phyloP scores from a whole-genome alignment of 2,888 invertebrate genomes.

The Cancer borealis region DNA sequence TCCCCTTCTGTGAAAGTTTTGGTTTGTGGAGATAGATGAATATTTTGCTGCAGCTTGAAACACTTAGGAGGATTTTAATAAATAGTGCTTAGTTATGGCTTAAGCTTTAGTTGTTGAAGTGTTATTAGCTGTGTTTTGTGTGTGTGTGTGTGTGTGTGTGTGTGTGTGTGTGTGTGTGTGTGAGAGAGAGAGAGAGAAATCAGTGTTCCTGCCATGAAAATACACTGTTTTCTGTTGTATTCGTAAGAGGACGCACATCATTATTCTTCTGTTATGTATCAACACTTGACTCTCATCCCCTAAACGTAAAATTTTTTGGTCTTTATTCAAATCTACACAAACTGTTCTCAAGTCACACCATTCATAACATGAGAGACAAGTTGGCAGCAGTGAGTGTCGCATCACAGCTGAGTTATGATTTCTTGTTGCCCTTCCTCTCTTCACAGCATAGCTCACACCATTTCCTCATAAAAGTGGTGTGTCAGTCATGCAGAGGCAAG shows the following conservation, averaged over 20 bases:
- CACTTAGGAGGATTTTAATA: not conserved
- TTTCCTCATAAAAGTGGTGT: not conserved
- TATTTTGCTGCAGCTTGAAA: not conserved
- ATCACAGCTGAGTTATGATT: not conserved
- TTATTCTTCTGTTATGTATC: not conserved
- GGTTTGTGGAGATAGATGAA: not conserved
- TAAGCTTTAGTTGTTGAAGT: not conserved
- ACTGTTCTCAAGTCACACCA: not conserved
- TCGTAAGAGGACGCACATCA: not conserved
- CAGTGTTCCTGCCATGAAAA: not conserved
- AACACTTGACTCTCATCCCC: not conserved
- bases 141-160: slow-evolving; percentile 2
- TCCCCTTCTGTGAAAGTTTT: not conserved
- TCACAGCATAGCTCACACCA: not conserved
- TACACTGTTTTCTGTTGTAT: not conserved
- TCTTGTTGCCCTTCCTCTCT: not conserved
- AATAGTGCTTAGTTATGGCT: not conserved
- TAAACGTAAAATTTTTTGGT: not conserved
- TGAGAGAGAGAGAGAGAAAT: not conserved
- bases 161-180: slow-evolving; percentile 15
- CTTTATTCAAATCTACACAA: not conserved
- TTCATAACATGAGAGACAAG: not conserved
- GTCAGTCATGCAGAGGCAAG: not conserved
- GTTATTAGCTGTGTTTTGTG: not conserved
- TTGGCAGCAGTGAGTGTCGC: not conserved